Evolutionary conservation across 2,113 vertebrate genomes (phyloP).

Genomic region (Megaceryle torquata): DNA sequence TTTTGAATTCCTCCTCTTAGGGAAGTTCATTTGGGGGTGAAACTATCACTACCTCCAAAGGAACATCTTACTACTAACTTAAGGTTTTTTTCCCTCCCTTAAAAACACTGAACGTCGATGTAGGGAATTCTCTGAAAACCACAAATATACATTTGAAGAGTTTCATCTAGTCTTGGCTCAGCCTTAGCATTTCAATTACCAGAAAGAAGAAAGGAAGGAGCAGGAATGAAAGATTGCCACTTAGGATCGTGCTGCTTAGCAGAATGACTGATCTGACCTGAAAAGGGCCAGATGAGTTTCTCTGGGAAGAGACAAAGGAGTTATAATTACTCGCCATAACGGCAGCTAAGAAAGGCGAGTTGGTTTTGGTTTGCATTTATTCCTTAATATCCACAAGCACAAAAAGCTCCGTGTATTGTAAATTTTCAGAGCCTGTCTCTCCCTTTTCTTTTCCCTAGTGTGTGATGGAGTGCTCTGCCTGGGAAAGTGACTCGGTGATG

Average conservation of each 20-base stretch:
- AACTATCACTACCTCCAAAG: background rate
- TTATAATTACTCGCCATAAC: background rate
- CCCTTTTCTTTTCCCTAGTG: background rate
- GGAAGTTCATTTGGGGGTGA: background rate
- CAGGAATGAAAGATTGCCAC: background rate
- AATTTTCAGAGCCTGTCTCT: background rate
- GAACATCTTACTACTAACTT: background rate
- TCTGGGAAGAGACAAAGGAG: background rate
- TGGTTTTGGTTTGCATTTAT: background rate
- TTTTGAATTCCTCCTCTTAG: background rate
- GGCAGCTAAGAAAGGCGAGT: background rate
- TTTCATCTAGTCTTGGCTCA: slow-evolving; percentile 1
- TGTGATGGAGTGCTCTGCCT: background rate
- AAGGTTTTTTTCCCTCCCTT: background rate
- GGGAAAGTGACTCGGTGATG: background rate
- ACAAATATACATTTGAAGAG: background rate
- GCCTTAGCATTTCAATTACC: background rate
- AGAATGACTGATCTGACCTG: background rate
- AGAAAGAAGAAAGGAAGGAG: background rate
- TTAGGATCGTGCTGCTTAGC: background rate
- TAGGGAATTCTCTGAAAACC: slow-evolving; percentile 10
- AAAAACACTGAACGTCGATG: background rate
- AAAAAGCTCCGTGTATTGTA: background rate
- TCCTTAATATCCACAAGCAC: background rate
- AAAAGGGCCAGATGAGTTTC: background rate